Base-by-base conservation (phyloP, 2,113 vertebrate species). In the Pangasianodon hypophthalmus region DNA sequence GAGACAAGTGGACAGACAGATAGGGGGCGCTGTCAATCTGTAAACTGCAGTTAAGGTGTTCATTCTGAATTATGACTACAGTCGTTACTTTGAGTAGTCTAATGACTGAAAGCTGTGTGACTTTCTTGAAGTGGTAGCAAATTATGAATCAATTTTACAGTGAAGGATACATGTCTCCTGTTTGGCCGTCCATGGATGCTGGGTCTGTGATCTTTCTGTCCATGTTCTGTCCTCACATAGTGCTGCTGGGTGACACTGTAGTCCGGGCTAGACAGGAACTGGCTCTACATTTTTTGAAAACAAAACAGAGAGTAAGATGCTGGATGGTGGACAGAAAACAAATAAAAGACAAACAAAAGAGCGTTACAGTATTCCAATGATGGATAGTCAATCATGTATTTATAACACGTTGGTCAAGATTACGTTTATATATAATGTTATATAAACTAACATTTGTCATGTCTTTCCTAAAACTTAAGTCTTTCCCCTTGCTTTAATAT, bases 11-110 rank as follows among this genome's bases (percentile, higher is more conserved):
- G 67, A 95, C 92, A 0, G 96, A 94, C 71, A 95, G 95, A 48
- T 97, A 97, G 19, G 97, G 96, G 24, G 96, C 96, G 84, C 96
- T 97, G 92, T 97, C 96, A 4, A 96, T 90, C 96, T 97, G 92
- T 1, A 18, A n/a, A 77, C n/a, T 21, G 4, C 0, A 8, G 95
- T 96, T 95, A 97, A 97, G 93, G 93, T 77, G 6, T 79, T 67
- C 58, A 71, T 60, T 46, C 37, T 24, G 21, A 75, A 54, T 64
- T 64, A 19, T 62, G 64, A 62, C 67, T 62, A 9, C 46, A n/a
- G 48, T 44, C 3, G 13, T 52, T 52, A 52, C 26, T 85, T 48
- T 48, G 56, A 21, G 16, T 32, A 9, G 46, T 73, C 41, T 10
- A 8, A 41, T 48, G 19, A 44, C 8, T n/a, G 46, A 29, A 77